These are phyloP conservation scores for Hirtodrosophila histrioides DNA, from an alignment of 2,888 invertebrate genomes.

Conservation along the genomic window DNA sequence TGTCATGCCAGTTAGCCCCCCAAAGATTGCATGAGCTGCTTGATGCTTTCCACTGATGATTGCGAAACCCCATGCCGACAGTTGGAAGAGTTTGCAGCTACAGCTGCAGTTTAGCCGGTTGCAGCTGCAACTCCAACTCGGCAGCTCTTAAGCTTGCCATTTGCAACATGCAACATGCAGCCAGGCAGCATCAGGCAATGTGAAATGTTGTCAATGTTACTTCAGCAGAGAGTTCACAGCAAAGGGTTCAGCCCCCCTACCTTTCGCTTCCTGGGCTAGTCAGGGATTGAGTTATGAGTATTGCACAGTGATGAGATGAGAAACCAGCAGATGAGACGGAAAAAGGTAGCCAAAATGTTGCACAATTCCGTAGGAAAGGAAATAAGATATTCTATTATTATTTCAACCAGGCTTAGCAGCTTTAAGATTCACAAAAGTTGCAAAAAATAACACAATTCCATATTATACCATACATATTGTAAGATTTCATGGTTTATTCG, in stretches of 20 bases:
- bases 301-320: conserved; percentile 14
- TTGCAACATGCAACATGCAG: conserved; percentile 56
- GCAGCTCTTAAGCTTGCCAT: conserved; percentile 59
- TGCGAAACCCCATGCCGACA: conserved; percentile 66
- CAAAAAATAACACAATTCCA: not conserved
- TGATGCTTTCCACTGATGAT: conserved; percentile 73
- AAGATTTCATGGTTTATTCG: too few relatives aligned
- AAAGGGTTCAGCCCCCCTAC: conserved; percentile 29
- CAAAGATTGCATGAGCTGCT: conserved; percentile 39
- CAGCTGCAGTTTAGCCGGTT: conserved; percentile 6
- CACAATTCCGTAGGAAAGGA: not conserved
- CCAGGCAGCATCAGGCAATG: conserved; percentile 36
- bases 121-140: conserved; percentile 41
- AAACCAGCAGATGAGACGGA: conserved; percentile 34
- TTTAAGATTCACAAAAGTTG: not conserved
- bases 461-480: too few relatives aligned
- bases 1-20: conserved; percentile 56
- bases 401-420: conserved; percentile 5
- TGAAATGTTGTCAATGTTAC: conserved; percentile 48
- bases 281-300: conserved; percentile 42
- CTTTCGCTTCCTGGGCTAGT: conserved; percentile 32
- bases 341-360: conserved; percentile 3
- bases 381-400: conserved; percentile 31
- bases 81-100: conserved; percentile 34
- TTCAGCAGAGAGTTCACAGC: conserved; percentile 29